These are phyloP conservation scores for Anhinga rufa DNA, from an alignment of 2,113 vertebrate species.

Conservation along the genomic window DNA sequence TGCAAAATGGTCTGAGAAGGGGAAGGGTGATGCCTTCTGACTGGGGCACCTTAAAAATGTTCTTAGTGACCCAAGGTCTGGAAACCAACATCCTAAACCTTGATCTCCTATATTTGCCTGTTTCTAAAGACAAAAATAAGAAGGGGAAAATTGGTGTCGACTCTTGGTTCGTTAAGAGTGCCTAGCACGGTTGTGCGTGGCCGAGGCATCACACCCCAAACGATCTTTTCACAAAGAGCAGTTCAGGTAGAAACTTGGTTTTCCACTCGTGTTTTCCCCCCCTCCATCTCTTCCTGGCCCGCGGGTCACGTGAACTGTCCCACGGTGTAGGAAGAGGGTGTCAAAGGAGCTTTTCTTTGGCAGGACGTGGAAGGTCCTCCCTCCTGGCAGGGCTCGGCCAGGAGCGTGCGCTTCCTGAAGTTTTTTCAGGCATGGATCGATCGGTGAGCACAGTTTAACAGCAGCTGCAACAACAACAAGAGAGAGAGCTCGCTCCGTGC, in stretches of 20 bases:
- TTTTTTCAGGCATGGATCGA: not conserved
- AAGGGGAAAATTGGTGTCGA: not conserved
- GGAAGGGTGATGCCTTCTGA: accelerated
- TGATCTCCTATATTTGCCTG: accelerated
- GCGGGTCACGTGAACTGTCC: accelerated
- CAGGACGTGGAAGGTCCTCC: not conserved
- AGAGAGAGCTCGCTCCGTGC: not conserved
- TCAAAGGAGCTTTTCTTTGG: not conserved
- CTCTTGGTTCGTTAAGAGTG: not conserved
- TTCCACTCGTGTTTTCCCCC: accelerated
- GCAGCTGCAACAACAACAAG: not conserved
- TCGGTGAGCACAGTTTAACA: not conserved
- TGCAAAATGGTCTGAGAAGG: not conserved
- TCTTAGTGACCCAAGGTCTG: not conserved
- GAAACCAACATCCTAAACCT: not conserved
- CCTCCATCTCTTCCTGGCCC: accelerated
- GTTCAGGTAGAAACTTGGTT: not conserved
- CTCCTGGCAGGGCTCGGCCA: not conserved
- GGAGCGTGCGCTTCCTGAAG: not conserved
- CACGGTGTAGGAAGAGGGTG: not conserved
- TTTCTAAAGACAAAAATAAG: not conserved
- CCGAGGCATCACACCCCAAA: not conserved
- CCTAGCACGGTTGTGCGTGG: accelerated
- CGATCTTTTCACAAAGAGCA: not conserved
- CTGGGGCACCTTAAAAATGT: not conserved